phyloP scores from a whole-genome alignment of 1,140 invertebrate genomes.

The Sitodiplosis mosellana region DNA sequence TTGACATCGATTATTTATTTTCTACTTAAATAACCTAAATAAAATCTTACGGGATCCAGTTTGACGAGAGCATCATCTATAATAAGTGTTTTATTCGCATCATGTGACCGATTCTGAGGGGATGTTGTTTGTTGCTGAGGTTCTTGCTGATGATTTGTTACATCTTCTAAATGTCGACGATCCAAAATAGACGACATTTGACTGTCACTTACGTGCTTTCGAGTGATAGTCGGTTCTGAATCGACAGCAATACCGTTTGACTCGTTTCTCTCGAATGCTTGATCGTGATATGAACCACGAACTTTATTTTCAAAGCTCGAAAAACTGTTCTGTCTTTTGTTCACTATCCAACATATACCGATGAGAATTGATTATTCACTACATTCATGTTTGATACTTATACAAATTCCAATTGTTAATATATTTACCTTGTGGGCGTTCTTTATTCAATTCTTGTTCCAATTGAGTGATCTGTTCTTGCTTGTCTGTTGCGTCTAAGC shows the following conservation, averaged over 20 bases:
- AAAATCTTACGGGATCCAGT: slow-evolving; percentile 40
- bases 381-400: too few relatives aligned
- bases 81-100: slow-evolving; percentile 36
- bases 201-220: background rate
- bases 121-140: slow-evolving; percentile 8
- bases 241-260: too few relatives aligned
- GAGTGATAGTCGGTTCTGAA: background rate
- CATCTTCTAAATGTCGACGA: slow-evolving; percentile 16
- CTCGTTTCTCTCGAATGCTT: too few relatives aligned
- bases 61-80: slow-evolving; percentile 45
- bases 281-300: too few relatives aligned
- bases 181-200: slow-evolving; percentile 6
- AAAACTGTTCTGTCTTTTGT: too few relatives aligned
- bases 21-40: slow-evolving; percentile 4
- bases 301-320: too few relatives aligned
- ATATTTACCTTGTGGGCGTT: slow-evolving; percentile 5
- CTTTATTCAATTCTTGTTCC: slow-evolving; percentile 19
- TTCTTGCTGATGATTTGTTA: slow-evolving; percentile 15
- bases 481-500: slow-evolving; percentile 24
- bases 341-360: too few relatives aligned
- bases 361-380: too few relatives aligned
- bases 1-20: background rate
- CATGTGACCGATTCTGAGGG: slow-evolving; percentile 20
- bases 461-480: slow-evolving; percentile 29
- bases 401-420: too few relatives aligned